A percentile compares a stretch with the other conserved stretches of the same genome.
Conservation (phyloP, 2,797 vertebrate genomes). For the Rallus crepitans region DNA sequence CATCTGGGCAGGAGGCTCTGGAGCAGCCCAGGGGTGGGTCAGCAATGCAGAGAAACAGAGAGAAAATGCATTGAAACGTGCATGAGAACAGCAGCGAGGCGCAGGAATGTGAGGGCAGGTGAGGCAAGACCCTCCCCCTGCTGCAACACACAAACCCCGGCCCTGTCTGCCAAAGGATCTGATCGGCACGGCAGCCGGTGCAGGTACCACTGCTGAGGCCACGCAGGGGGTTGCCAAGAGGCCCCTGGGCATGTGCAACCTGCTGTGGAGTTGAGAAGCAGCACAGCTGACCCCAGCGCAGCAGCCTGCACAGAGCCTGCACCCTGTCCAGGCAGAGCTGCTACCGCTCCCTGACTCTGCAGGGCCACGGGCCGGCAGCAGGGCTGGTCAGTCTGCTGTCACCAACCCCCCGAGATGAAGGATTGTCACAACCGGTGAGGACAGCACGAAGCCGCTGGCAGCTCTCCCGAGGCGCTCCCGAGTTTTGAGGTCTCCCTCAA, state of each 20-base stretch:
- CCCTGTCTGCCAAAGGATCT: not conserved
- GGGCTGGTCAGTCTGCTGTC: not conserved
- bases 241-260: rapidly evolving
- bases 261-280: not conserved
- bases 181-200: rapidly evolving
- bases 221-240: not conserved
- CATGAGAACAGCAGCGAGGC: not conserved
- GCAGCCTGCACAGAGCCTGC: not conserved
- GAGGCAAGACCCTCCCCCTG: not conserved
- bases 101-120: not conserved
- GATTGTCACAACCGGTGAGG: conserved; percentile 13
- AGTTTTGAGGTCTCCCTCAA: not conserved
- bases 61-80: conserved; percentile 10
- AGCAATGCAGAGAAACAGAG: not conserved
- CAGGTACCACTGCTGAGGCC: not conserved
- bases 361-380: not conserved
- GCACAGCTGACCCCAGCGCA: not conserved
- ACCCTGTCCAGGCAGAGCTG: not conserved
- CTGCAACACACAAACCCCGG: not conserved
- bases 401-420: not conserved
- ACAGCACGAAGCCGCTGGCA: rapidly evolving
- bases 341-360: not conserved
- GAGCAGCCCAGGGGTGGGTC: rapidly evolving
- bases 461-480: not conserved
- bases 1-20: not conserved